These are phyloP conservation scores for Columba janthina DNA, from an alignment of 2,113 vertebrate species.

Conservation along the genomic window DNA sequence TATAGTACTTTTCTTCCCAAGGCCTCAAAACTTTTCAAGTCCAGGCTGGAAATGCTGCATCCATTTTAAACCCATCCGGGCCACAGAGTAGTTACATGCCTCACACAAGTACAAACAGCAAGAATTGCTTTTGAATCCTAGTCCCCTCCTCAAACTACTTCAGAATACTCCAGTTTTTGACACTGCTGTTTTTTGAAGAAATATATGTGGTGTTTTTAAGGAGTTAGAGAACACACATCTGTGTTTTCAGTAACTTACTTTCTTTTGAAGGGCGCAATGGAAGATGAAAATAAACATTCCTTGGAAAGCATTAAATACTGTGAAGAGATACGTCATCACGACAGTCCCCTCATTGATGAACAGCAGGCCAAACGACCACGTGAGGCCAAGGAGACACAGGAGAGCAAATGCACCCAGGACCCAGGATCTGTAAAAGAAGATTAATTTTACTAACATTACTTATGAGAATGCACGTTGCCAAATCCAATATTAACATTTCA, in stretches of 20 bases:
- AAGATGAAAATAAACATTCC: slow-evolving; percentile 99
- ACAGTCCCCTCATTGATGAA: slow-evolving; percentile 94
- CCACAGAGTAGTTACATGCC: background rate
- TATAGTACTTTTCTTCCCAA: background rate
- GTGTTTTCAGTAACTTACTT: slow-evolving; percentile 80
- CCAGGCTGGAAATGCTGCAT: background rate
- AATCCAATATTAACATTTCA: slow-evolving; percentile 71
- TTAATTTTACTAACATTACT: slow-evolving; percentile 64
- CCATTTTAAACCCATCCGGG: background rate
- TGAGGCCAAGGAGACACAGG: slow-evolving; percentile 93
- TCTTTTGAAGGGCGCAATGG: slow-evolving; percentile 97
- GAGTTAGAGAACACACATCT: background rate
- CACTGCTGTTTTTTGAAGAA: background rate
- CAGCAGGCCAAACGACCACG: slow-evolving; percentile 97
- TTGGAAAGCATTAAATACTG: slow-evolving; percentile 98
- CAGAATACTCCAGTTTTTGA: background rate
- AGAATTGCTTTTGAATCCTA: background rate
- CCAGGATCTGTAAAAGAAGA: slow-evolving; percentile 90
- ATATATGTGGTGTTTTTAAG: background rate
- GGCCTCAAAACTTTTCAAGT: background rate
- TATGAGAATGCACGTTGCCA: background rate
- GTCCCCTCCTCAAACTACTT: background rate
- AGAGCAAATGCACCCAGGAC: slow-evolving; percentile 96
- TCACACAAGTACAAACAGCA: background rate
- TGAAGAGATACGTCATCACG: slow-evolving; percentile 99